Percentiles rank a stretch among this genome's conserved stretches.
phyloP scores from a whole-genome alignment of 2,888 invertebrate genomes.

The Venustoraphidia nigricollis region DNA sequence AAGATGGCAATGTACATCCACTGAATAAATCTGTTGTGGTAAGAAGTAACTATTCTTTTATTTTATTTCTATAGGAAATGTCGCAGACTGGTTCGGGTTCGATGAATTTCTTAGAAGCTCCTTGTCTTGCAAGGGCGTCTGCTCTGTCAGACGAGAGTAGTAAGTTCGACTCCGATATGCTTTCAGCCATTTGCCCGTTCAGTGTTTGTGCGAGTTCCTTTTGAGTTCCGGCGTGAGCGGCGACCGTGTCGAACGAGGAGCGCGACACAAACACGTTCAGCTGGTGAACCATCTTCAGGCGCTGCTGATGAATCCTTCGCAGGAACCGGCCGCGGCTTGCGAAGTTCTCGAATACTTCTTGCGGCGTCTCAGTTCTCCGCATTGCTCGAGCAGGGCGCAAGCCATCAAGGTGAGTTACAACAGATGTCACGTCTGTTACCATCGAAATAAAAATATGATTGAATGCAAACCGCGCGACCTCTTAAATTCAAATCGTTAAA shows the following conservation, averaged over 20 bases:
- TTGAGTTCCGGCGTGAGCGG: constrained; percentile 39
- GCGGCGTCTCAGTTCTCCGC: constrained; percentile 66
- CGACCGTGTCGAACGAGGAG: constrained; percentile 16
- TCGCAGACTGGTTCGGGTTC: too few relatives aligned
- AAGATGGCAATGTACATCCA: too few relatives aligned
- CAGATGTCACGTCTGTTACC: constrained; percentile 4
- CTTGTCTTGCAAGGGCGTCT: too few relatives aligned
- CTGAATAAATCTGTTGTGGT: too few relatives aligned
- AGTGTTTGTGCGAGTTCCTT: constrained; percentile 92
- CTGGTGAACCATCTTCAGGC: constrained; percentile 42
- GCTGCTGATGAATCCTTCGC: constrained; percentile 35
- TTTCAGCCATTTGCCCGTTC: constrained; percentile 80
- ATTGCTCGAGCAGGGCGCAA: constrained; percentile 58
- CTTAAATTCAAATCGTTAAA: too few relatives aligned
- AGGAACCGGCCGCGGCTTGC: constrained; percentile 42
- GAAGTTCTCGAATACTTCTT: constrained; percentile 86
- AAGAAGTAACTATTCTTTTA: too few relatives aligned
- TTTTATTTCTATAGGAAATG: too few relatives aligned
- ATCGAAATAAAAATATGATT: too few relatives aligned
- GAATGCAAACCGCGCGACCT: too few relatives aligned
- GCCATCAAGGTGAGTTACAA: constrained; percentile 45
- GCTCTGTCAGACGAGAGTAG: neutral
- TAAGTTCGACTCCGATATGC: constrained; percentile 3
- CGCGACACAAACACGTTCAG: constrained; percentile 51
- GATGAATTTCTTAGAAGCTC: too few relatives aligned